Conservation (phyloP, 2,888 invertebrate genomes). For the Coelopa pilipes region DNA sequence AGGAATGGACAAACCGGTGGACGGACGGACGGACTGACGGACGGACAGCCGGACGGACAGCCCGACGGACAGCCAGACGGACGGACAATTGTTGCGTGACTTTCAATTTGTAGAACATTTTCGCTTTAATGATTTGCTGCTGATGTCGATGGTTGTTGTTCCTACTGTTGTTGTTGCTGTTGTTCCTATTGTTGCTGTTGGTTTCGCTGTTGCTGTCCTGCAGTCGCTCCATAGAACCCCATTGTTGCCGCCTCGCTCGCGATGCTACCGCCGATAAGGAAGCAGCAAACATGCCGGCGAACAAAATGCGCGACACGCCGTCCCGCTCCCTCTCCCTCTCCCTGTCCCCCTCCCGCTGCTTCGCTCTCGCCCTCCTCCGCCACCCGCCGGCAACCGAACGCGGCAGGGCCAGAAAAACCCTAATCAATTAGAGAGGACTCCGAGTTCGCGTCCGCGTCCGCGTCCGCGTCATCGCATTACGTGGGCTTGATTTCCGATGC, state of each 20-base stretch:
- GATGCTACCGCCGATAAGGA: background rate
- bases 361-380: background rate
- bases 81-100: slow-evolving; percentile 60
- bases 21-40: no score
- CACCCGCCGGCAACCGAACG: background rate
- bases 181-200: slow-evolving; percentile 10
- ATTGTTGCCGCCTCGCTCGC: background rate
- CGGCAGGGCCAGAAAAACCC: slow-evolving; percentile 31
- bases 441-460: background rate
- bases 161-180: background rate
- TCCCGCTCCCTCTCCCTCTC: background rate
- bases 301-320: slow-evolving; percentile 21
- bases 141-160: background rate
- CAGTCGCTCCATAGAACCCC: background rate
- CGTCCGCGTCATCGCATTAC: background rate
- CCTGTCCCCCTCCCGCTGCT: background rate
- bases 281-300: background rate
- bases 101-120: slow-evolving; percentile 60
- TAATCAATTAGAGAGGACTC: slow-evolving; percentile 53
- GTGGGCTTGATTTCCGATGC: slow-evolving; percentile 24
- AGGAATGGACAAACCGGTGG: no score
- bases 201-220: background rate
- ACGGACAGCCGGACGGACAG: no score
- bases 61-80: background rate
- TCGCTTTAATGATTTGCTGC: slow-evolving; percentile 42